A percentile compares a stretch with the other conserved stretches of the same genome.
Conservation (phyloP, 1,140 invertebrate species). For the Dreissena polymorpha region DNA sequence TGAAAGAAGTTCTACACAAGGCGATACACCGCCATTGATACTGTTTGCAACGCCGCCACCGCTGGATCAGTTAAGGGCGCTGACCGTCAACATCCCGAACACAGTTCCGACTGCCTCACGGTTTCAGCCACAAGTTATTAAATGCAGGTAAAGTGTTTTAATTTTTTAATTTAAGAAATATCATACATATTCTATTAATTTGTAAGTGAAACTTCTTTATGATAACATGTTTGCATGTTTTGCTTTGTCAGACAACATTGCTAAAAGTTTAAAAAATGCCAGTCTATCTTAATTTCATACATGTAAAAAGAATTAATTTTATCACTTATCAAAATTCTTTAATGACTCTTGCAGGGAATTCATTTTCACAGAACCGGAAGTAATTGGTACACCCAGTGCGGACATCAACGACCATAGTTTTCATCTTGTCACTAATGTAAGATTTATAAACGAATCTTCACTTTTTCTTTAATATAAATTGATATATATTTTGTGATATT, state of each 20-base stretch:
- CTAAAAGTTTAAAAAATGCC: background rate
- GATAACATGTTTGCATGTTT: background rate
- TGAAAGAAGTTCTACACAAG: background rate
- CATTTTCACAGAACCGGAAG: constrained; percentile 52
- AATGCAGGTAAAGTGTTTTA: constrained; percentile 41
- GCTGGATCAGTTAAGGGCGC: constrained; percentile 32
- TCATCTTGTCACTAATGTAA: constrained; percentile 41
- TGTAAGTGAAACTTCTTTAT: background rate
- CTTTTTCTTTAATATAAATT: no score
- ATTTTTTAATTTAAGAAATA: background rate
- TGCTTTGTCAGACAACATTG: background rate
- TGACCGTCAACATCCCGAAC: constrained; percentile 2
- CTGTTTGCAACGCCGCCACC: constrained; percentile 45
- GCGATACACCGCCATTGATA: constrained; percentile 15
- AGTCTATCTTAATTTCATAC: background rate
- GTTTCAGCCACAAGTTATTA: constrained; percentile 53
- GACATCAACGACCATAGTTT: constrained; percentile 40
- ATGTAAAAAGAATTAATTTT: background rate
- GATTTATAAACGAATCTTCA: background rate
- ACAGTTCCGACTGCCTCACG: background rate
- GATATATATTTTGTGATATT: no score
- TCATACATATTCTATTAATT: background rate
- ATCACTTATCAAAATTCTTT: background rate
- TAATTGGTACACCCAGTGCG: constrained; percentile 46
- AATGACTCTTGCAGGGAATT: constrained; percentile 36